Conservation (phyloP, 2,888 invertebrate genomes). For the Euzophera pinguis region DNA sequence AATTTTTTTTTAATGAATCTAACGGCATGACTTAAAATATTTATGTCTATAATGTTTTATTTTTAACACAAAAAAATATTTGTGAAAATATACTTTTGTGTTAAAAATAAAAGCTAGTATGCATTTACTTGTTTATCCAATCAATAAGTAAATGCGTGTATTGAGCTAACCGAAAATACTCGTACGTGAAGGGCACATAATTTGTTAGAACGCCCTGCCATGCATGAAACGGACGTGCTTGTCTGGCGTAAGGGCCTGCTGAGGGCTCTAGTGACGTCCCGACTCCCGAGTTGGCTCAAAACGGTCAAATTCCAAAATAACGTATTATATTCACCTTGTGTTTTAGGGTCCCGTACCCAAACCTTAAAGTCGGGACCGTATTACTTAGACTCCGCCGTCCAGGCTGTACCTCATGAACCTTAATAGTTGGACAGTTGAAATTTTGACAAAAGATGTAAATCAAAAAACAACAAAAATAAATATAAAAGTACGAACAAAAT, state of each 20-base stretch:
- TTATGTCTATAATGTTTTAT: no score
- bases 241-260: neutral
- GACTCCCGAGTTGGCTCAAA: neutral
- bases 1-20: no score
- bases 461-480: no score
- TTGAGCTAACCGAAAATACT: neutral
- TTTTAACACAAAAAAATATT: no score
- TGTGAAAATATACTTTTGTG: neutral
- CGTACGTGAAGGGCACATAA: constrained; percentile 3
- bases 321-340: neutral
- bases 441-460: no score
- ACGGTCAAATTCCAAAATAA: neutral
- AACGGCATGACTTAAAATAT: no score
- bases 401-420: no score
- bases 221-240: constrained; percentile 3
- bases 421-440: no score
- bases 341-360: no score
- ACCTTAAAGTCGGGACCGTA: no score
- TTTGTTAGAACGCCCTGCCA: neutral
- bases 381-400: no score
- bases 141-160: neutral
- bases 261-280: neutral
- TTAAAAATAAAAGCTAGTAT: neutral
- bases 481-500: no score
- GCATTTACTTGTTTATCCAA: neutral